A percentile compares a stretch with the other conserved stretches of the same genome.
Evolutionary conservation across 2,888 invertebrate species (phyloP).

Genomic region (Troides oblongomaculatus): DNA sequence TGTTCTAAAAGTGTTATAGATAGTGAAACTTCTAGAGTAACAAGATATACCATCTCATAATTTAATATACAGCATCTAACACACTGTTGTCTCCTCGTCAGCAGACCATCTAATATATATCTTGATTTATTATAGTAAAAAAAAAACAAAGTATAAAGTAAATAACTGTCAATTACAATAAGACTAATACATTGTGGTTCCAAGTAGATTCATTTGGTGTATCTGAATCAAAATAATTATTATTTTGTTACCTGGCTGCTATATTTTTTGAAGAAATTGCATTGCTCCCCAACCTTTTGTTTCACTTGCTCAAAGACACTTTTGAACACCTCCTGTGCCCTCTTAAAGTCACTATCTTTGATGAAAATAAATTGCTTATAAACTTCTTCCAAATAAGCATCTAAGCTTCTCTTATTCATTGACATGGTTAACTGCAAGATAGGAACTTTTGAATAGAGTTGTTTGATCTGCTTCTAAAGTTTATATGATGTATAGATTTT

Average conservation of each 20-base stretch:
- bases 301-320: constrained; percentile 62
- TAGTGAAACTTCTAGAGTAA: too few species aligned
- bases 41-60: too few species aligned
- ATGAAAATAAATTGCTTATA: constrained; percentile 60
- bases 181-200: not conserved
- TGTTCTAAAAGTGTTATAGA: too few species aligned
- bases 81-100: too few species aligned
- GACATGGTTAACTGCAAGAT: constrained; percentile 43
- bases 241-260: constrained; percentile 51
- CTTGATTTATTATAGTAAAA: not conserved
- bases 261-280: constrained; percentile 60
- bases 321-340: constrained; percentile 60
- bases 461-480: too few species aligned
- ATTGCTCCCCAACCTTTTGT: constrained; percentile 61
- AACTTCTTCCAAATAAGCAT: constrained; percentile 55
- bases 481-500: too few species aligned
- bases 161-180: not conserved
- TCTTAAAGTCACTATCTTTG: constrained; percentile 58
- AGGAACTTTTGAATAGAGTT: too few species aligned
- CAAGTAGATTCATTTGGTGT: too few species aligned
- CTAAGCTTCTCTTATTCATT: constrained; percentile 53
- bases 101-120: too few species aligned
- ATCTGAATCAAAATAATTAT: too few species aligned
- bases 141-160: not conserved
- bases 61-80: too few species aligned